Percentiles rank a stretch among this genome's conserved stretches.
phyloP scores from a whole-genome alignment of 2,888 invertebrate species.

The Melanchra persicariae region DNA sequence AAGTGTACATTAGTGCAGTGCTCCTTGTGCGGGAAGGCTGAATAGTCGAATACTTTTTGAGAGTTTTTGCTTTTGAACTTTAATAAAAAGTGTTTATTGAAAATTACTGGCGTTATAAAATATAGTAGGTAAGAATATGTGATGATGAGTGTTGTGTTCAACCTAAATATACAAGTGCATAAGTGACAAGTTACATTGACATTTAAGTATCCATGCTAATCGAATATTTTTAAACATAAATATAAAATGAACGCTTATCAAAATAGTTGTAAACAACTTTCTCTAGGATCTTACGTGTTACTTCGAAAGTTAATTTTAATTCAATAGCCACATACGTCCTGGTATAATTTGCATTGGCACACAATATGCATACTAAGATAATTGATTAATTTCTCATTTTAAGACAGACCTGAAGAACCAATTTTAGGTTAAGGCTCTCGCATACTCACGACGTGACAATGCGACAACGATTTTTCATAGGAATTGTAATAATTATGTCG shows the following conservation, averaged over 20 bases:
- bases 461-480: neutral
- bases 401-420: neutral
- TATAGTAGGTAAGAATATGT: neutral
- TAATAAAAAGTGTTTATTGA: neutral
- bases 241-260: too few species aligned
- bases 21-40: neutral
- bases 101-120: neutral
- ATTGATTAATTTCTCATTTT: neutral
- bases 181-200: neutral
- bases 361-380: neutral
- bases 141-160: neutral
- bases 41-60: neutral
- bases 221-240: too few species aligned
- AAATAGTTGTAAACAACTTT: conserved; percentile 30
- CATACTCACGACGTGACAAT: neutral
- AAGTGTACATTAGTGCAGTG: neutral
- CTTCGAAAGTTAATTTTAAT: conserved; percentile 36
- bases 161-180: neutral
- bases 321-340: neutral
- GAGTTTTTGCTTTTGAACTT: neutral
- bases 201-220: neutral
- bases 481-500: too few species aligned
- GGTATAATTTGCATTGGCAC: conserved; percentile 8
- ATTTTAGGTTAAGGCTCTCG: neutral
- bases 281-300: conserved; percentile 25